Evolutionary conservation across 2,888 invertebrate genomes (phyloP).

Genomic region (Stenolophus ochropezus): DNA sequence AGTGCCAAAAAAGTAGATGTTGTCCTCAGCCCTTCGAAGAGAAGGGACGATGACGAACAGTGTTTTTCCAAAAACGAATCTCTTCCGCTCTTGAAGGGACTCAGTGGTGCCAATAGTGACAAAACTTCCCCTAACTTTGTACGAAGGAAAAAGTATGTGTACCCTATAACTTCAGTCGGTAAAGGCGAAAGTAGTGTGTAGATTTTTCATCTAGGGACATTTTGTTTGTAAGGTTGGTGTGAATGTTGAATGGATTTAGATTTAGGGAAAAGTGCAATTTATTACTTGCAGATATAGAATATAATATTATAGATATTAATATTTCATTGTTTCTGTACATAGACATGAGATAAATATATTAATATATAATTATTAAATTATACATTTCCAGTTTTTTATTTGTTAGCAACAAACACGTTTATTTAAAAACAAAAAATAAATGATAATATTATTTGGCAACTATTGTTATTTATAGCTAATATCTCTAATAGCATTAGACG

Average conservation of each 20-base stretch:
- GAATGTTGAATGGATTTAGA: conserved; percentile 51
- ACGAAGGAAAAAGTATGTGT: conserved; percentile 79
- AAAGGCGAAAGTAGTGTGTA: conserved; percentile 77
- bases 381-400: conserved; percentile 23
- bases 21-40: conserved; percentile 63
- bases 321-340: conserved; percentile 55
- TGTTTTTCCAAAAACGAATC: conserved; percentile 74
- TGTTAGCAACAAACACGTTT: neutral
- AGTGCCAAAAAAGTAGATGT: conserved; percentile 62
- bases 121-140: conserved; percentile 76
- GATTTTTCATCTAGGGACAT: conserved; percentile 29
- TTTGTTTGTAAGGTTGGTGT: conserved; percentile 31
- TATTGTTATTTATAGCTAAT: neutral
- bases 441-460: neutral
- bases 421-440: neutral
- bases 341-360: conserved; percentile 53
- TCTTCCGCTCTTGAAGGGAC: conserved; percentile 76
- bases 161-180: conserved; percentile 75
- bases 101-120: conserved; percentile 70
- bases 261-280: conserved; percentile 59
- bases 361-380: conserved; percentile 55
- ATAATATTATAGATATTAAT: conserved; percentile 54
- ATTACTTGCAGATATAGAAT: conserved; percentile 57
- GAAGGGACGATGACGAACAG: conserved; percentile 69
- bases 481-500: neutral